Conservation (phyloP, 2,888 invertebrate genomes). For the Elmis aenea region DNA sequence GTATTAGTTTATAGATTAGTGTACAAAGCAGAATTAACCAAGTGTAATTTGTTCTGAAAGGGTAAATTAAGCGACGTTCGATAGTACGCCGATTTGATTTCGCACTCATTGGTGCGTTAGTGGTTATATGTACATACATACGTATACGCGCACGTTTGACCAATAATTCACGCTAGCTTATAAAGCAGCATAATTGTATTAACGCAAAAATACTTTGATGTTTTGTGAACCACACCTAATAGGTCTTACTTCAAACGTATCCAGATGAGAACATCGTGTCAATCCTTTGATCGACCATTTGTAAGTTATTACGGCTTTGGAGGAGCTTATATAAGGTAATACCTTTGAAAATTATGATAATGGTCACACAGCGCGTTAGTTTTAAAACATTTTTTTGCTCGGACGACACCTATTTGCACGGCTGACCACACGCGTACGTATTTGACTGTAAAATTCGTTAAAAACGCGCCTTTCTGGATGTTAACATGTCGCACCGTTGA, state of each 20-base stretch:
- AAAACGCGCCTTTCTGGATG: slow-evolving; percentile 11
- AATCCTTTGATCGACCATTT: slow-evolving; percentile 17
- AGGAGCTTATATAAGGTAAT: slow-evolving; percentile 12
- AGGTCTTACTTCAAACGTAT: slow-evolving; percentile 25
- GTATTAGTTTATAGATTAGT: no score
- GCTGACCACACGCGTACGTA: slow-evolving; percentile 12
- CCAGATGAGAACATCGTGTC: slow-evolving; percentile 13
- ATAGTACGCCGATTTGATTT: no score
- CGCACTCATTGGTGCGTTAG: no score
- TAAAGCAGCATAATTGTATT: slow-evolving; percentile 27
- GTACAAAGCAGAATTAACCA: no score
- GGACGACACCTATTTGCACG: slow-evolving; percentile 16
- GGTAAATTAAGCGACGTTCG: no score
- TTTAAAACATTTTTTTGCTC: slow-evolving; percentile 20
- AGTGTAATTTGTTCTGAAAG: no score
- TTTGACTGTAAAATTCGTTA: slow-evolving; percentile 11
- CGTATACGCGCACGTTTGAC: no score
- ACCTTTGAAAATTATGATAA: slow-evolving; percentile 20
- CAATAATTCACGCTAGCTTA: no score
- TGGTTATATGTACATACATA: no score
- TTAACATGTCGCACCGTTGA: slow-evolving; percentile 13
- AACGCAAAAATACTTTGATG: slow-evolving; percentile 30
- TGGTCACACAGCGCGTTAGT: slow-evolving; percentile 16
- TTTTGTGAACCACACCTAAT: slow-evolving; percentile 31
- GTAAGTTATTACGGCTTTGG: slow-evolving; percentile 10